Evolutionary conservation across 2,797 vertebrate genomes (phyloP), one percentile per base, ranked within the genome.

Genomic region (Acrossocheilus wenchowensis): DNA sequence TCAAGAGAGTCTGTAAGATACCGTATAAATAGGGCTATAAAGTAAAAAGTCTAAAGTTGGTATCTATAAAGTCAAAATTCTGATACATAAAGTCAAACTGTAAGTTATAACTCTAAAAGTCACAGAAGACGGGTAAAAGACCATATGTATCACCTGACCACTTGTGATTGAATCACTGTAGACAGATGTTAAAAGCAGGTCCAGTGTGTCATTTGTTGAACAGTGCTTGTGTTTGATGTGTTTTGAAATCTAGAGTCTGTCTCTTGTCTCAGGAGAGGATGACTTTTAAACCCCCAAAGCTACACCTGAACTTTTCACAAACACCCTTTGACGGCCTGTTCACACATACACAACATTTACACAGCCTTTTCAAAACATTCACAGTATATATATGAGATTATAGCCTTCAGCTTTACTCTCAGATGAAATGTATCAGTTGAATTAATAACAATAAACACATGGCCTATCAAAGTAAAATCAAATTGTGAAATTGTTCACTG

Each of bases 241-340:
- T 82, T 82, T 82, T 66, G 60, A 81, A 82, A 57, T 69, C 48
- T 57, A 9, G 26, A 66, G 50, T 72, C 34, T 74, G 81, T 62
- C 69, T 43, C 26, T 60, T 62, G 69, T 73, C 50, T 45, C 36
- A 21, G 17, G 17, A 73, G 39, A 62, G 6, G 50, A 73, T 34
- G 52, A 60, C n/a, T 57, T 82, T 26, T 34, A 72, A 82, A 71
- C 23, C 34, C 66, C 68, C 48, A 71, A 83, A 81, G 79, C 79
- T 68, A 62, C 81, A 45, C 43, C 52, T 62, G 52, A 45, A 74
- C 69, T 83, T 83, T 62, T 82, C 68, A 60, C 9, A 60, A 72
- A 71, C 52, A 82, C 68, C 36, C 57, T 82, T 72, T 57, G 68
- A 82, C 10, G 23, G 43, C 62, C 62, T 36, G 62, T 82, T 71